Evolutionary conservation across 2,113 vertebrate genomes (phyloP).

Genomic region (Rhinoderma darwinii): DNA sequence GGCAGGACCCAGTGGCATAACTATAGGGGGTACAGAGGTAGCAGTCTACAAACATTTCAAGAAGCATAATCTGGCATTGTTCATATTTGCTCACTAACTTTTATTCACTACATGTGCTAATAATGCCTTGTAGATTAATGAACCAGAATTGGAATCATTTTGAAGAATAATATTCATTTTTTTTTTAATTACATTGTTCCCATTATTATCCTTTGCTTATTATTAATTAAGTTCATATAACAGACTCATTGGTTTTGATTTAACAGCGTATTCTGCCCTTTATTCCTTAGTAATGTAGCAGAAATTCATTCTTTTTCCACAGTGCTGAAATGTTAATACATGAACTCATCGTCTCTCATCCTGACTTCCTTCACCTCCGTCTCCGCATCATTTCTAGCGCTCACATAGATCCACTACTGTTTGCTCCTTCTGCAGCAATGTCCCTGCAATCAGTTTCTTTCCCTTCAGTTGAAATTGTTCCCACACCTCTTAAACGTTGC

Average conservation of each 20-base stretch:
- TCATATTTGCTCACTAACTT: too few species aligned
- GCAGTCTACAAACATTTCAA: too few species aligned
- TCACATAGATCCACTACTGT: background rate
- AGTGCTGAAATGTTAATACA: background rate
- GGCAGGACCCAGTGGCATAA: too few species aligned
- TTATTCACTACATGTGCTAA: background rate
- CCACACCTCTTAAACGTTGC: slow-evolving; percentile 6
- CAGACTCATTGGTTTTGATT: slow-evolving; percentile 6
- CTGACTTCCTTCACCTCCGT: background rate
- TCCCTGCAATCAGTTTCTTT: slow-evolving; percentile 11
- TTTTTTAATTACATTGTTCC: background rate
- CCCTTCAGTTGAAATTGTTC: background rate
- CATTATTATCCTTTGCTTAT: background rate
- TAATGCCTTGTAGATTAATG: background rate
- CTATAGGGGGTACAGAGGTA: too few species aligned
- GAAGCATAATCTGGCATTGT: too few species aligned
- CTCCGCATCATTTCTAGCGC: background rate
- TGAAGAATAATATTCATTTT: background rate
- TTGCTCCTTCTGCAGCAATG: background rate
- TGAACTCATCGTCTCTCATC: slow-evolving; percentile 1
- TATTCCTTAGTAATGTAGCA: slow-evolving; percentile 1
- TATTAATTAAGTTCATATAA: slow-evolving; percentile 4
- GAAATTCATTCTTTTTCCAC: background rate
- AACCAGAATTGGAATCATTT: background rate
- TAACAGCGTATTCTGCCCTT: background rate